A percentile compares a stretch with the other conserved stretches of the same genome.
Conservation (phyloP, 2,888 invertebrate genomes). For the Lymantria monacha region DNA sequence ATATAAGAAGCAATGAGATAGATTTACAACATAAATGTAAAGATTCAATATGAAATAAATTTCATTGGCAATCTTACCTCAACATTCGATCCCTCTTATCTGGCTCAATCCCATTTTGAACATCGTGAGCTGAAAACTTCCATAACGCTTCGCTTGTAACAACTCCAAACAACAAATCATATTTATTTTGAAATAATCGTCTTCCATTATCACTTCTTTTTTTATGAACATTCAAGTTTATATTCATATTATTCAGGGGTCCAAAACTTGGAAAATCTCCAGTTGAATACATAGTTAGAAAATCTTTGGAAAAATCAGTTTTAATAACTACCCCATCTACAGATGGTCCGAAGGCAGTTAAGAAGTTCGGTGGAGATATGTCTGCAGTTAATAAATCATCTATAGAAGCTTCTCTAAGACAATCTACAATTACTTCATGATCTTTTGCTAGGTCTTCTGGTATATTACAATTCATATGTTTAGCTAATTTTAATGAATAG, state of each 20-base stretch:
- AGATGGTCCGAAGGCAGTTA: constrained; percentile 95
- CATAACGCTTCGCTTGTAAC: constrained; percentile 96
- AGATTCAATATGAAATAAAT: background rate
- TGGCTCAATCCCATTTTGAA: constrained; percentile 93
- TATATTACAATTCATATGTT: constrained; percentile 90
- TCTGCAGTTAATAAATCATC: constrained; percentile 88
- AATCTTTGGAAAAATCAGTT: constrained; percentile 91
- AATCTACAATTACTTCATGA: constrained; percentile 92
- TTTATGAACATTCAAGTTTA: constrained; percentile 78
- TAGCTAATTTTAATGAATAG: constrained; percentile 90
- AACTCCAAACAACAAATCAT: constrained; percentile 94
- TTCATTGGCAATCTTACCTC: constrained; percentile 52
- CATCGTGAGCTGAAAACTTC: constrained; percentile 92
- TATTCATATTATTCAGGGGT: constrained; percentile 81
- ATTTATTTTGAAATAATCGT: constrained; percentile 84
- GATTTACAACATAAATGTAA: too few species aligned
- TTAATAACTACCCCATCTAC: constrained; percentile 97
- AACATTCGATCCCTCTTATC: constrained; percentile 93
- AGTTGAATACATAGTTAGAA: constrained; percentile 86
- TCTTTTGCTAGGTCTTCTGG: constrained; percentile 91
- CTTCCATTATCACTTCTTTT: constrained; percentile 84
- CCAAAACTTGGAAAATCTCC: constrained; percentile 84
- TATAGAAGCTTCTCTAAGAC: constrained; percentile 88
- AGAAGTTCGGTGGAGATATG: constrained; percentile 90
- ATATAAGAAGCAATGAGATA: too few species aligned